A percentile compares a stretch with the other conserved stretches of the same genome.
These are phyloP conservation scores for Drosophila kepulauana DNA, from an alignment of 1,140 invertebrate genomes.

Conservation along the genomic window DNA sequence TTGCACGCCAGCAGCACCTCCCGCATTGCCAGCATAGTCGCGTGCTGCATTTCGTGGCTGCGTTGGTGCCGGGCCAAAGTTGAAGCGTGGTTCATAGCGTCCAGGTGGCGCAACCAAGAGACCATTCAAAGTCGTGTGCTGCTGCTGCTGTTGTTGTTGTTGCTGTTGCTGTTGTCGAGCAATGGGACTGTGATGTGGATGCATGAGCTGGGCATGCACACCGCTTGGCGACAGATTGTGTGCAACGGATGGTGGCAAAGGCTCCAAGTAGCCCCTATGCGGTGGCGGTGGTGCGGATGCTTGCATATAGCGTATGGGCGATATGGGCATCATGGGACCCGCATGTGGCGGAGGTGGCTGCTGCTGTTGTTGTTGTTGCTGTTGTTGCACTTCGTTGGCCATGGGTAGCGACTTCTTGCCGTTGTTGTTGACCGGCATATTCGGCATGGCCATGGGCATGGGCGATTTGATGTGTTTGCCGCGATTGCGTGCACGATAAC, in stretches of 20 bases:
- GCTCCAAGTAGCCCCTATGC: slow-evolving; percentile 51
- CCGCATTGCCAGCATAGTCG: slow-evolving; percentile 42
- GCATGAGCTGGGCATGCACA: slow-evolving; percentile 41
- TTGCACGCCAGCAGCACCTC: slow-evolving; percentile 22
- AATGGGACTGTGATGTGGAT: slow-evolving; percentile 66
- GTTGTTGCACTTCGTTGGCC: slow-evolving; percentile 30
- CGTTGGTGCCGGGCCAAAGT: slow-evolving; percentile 39
- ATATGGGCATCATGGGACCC: slow-evolving; percentile 60
- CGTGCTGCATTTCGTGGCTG: slow-evolving; percentile 40
- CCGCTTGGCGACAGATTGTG: slow-evolving; percentile 42
- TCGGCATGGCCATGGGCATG: slow-evolving; percentile 38
- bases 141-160: slow-evolving; percentile 50
- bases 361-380: no score
- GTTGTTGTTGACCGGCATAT: slow-evolving; percentile 15
- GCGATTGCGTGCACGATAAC: slow-evolving; percentile 86
- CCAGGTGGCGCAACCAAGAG: slow-evolving; percentile 49
- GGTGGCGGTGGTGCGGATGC: slow-evolving; percentile 27
- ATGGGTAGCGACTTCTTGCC: slow-evolving; percentile 51
- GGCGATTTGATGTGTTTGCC: slow-evolving; percentile 67
- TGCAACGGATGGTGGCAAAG: slow-evolving; percentile 22
- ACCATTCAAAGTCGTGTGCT: slow-evolving; percentile 37
- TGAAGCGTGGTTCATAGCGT: slow-evolving; percentile 61
- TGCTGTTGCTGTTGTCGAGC: slow-evolving; percentile 44
- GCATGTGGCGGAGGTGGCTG: neutral
- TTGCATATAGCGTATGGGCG: slow-evolving; percentile 67